Percentiles rank a stretch among this genome's conserved stretches.
These are phyloP conservation scores for Papilio protenor DNA, from an alignment of 2,888 invertebrate genomes.

Conservation along the genomic window DNA sequence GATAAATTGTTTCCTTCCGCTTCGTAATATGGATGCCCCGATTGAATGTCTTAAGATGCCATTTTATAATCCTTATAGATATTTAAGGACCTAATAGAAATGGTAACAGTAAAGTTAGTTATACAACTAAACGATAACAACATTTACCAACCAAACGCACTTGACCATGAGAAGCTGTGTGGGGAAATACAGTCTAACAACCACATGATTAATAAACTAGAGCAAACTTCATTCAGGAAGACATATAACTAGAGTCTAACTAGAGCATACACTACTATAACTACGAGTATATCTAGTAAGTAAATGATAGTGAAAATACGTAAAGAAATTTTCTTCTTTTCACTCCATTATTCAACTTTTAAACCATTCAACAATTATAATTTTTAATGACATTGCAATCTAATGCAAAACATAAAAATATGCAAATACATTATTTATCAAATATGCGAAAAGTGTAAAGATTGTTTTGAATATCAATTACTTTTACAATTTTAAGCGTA, in stretches of 20 bases:
- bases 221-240: neutral
- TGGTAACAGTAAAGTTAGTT: neutral
- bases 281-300: too few species aligned
- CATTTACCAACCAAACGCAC: neutral
- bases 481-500: neutral
- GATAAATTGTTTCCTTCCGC: constrained; percentile 36
- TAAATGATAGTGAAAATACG: too few species aligned
- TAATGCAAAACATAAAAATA: neutral
- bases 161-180: neutral
- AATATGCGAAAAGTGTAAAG: neutral
- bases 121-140: neutral
- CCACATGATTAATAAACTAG: neutral
- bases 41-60: constrained; percentile 5
- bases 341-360: too few species aligned
- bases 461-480: constrained; percentile 8
- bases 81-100: neutral
- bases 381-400: too few species aligned
- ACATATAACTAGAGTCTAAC: too few species aligned
- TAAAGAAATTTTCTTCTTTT: too few species aligned
- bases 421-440: neutral
- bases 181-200: neutral
- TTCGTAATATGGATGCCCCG: constrained; percentile 26
- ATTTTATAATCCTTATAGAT: neutral
- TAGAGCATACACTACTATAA: too few species aligned
- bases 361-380: too few species aligned